Percentiles rank a stretch among this genome's conserved stretches.
phyloP scores from a whole-genome alignment of 2,113 vertebrate species.

The Bothrops jararaca region DNA sequence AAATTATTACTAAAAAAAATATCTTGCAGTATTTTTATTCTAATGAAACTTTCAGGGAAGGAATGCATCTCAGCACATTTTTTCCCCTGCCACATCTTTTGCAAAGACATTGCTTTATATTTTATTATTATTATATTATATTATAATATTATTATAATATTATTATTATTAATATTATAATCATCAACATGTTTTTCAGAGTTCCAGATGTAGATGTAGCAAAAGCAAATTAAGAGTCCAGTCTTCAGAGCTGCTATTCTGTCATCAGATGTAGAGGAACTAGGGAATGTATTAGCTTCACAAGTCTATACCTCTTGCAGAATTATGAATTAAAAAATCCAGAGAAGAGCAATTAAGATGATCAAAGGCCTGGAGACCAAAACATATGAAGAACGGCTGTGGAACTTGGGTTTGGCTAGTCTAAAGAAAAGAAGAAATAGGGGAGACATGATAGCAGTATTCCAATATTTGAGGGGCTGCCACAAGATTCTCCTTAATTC shows the following conservation, averaged over 20 bases:
- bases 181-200: neutral
- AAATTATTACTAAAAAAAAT: neutral
- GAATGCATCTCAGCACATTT: neutral
- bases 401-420: too few species aligned
- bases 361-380: too few species aligned
- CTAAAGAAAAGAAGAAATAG: too few species aligned
- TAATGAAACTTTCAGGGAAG: conserved; percentile 10
- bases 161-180: too few species aligned
- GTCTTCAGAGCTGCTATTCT: neutral
- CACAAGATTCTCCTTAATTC: too few species aligned
- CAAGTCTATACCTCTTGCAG: neutral
- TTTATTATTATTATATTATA: too few species aligned
- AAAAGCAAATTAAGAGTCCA: neutral
- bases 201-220: neutral
- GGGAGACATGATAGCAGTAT: too few species aligned
- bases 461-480: too few species aligned
- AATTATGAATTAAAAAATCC: neutral
- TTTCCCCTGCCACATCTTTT: neutral
- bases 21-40: conserved; percentile 19
- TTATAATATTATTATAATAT: too few species aligned
- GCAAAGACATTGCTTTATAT: conserved; percentile 8
- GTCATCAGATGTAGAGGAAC: neutral
- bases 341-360: too few species aligned
- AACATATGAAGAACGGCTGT: too few species aligned
- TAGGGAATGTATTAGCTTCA: neutral